phyloP scores from a whole-genome alignment of 2,113 vertebrate species.

The Gymnocephalus cernua region DNA sequence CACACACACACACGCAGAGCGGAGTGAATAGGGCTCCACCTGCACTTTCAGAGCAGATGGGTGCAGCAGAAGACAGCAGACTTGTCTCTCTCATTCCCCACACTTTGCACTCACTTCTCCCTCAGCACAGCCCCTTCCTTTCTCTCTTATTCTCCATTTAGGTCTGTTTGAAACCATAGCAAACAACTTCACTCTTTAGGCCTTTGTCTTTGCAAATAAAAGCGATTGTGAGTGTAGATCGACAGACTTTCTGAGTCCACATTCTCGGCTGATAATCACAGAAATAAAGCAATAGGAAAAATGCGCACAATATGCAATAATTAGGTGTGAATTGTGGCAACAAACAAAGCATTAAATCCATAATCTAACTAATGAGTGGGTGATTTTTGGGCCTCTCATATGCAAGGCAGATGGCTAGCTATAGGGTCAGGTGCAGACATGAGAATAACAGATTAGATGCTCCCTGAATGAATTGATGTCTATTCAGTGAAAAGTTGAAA shows the following conservation, averaged over 20 bases:
- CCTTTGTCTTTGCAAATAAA: slow-evolving; percentile 73
- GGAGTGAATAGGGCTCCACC: slow-evolving; percentile 86
- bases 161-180: slow-evolving; percentile 49
- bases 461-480: slow-evolving; percentile 50
- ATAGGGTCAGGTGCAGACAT: slow-evolving; percentile 78
- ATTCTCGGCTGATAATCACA: slow-evolving; percentile 27
- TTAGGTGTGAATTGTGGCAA: slow-evolving; percentile 35
- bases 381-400: slow-evolving; percentile 48
- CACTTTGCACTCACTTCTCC: slow-evolving; percentile 66
- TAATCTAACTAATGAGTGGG: slow-evolving; percentile 49
- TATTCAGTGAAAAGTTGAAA: slow-evolving; percentile 33
- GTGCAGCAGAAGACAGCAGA: slow-evolving; percentile 83
- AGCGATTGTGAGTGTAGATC: slow-evolving; percentile 26
- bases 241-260: slow-evolving; percentile 36
- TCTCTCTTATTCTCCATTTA: slow-evolving; percentile 51
- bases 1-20: slow-evolving; percentile 70
- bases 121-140: slow-evolving; percentile 58
- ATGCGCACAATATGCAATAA: slow-evolving; percentile 45
- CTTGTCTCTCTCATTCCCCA: slow-evolving; percentile 72
- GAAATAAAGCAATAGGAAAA: slow-evolving; percentile 20
- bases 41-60: slow-evolving; percentile 87
- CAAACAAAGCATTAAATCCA: slow-evolving; percentile 59
- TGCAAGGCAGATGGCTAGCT: slow-evolving; percentile 73
- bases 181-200: slow-evolving; percentile 57
- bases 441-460: slow-evolving; percentile 75